These are phyloP conservation scores for Erpetoichthys calabaricus DNA, from an alignment of 2,797 vertebrate species.

Conservation along the genomic window DNA sequence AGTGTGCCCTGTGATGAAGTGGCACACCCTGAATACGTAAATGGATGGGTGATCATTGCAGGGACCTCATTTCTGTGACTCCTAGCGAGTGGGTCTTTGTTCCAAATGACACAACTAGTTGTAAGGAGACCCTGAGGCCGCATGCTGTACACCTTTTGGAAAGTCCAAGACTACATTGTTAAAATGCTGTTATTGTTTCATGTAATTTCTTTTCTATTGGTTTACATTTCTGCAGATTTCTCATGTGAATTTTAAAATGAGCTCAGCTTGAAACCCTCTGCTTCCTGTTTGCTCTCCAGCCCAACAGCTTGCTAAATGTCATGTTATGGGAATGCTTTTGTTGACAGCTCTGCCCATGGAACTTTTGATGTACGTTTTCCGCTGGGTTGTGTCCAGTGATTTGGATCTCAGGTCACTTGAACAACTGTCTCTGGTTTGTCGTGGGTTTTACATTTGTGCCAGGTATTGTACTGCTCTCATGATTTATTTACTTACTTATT, in stretches of 20 bases:
- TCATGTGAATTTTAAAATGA: background rate
- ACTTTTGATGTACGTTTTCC: slow-evolving; percentile 94
- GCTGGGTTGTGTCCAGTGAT: slow-evolving; percentile 95
- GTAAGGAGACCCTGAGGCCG: too few relatives aligned
- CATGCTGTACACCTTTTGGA: too few relatives aligned
- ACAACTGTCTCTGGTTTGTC: slow-evolving; percentile 84
- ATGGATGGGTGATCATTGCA: too few relatives aligned
- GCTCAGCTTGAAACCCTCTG: background rate
- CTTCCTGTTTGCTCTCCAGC: background rate
- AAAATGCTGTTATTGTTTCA: too few relatives aligned
- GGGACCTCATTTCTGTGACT: too few relatives aligned
- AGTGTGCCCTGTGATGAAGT: too few relatives aligned
- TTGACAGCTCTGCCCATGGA: slow-evolving; percentile 74
- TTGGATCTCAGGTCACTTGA: slow-evolving; percentile 88
- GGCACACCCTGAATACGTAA: too few relatives aligned
- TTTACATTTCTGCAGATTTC: background rate
- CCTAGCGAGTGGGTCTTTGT: too few relatives aligned
- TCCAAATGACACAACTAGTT: too few relatives aligned
- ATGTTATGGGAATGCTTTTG: slow-evolving; percentile 9
- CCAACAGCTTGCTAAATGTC: too few relatives aligned
- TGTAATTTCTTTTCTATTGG: background rate
- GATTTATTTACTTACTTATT: background rate
- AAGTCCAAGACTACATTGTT: too few relatives aligned
- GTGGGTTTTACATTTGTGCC: slow-evolving; percentile 94
- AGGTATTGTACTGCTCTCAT: slow-evolving; percentile 51